phyloP scores from a whole-genome alignment of 2,797 vertebrate genomes.

The Macrochelys suwanniensis region DNA sequence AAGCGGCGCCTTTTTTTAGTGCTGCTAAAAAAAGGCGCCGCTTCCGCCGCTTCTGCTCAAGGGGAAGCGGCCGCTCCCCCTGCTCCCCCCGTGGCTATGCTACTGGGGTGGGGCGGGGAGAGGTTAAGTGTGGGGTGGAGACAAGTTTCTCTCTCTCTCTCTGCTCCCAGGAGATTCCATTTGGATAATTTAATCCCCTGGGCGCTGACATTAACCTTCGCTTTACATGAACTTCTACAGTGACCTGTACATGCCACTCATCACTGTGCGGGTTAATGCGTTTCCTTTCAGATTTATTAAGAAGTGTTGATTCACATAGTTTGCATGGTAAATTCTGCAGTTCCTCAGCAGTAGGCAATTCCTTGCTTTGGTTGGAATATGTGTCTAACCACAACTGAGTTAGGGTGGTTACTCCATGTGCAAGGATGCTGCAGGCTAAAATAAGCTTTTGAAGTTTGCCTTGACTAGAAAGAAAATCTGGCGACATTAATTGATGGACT shows the following conservation, averaged over 20 bases:
- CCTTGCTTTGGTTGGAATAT: constrained; percentile 23
- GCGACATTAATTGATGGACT: not conserved
- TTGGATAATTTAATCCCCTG: not conserved
- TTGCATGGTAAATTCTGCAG: not conserved
- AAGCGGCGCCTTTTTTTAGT: too few species aligned
- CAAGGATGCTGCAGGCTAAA: not conserved
- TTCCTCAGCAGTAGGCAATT: not conserved
- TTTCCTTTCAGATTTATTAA: constrained; percentile 72
- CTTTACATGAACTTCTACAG: constrained; percentile 7
- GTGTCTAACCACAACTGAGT: not conserved
- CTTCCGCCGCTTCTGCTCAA: too few species aligned
- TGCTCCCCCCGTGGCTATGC: too few species aligned
- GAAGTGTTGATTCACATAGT: not conserved
- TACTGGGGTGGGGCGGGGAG: too few species aligned
- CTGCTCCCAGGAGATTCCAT: not conserved
- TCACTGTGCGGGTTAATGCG: constrained; percentile 52
- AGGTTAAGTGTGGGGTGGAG: too few species aligned
- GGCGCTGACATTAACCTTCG: constrained; percentile 46
- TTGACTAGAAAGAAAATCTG: not conserved
- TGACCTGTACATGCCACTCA: constrained; percentile 44
- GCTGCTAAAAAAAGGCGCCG: too few species aligned
- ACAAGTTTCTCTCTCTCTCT: rapidly evolving
- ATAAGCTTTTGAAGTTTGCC: not conserved
- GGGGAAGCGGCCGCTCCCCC: too few species aligned
- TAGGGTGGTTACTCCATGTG: constrained; percentile 2